Percentiles rank a stretch among this genome's conserved stretches.
phyloP scores from a whole-genome alignment of 2,113 vertebrate genomes.

The Hypomesus transpacificus region DNA sequence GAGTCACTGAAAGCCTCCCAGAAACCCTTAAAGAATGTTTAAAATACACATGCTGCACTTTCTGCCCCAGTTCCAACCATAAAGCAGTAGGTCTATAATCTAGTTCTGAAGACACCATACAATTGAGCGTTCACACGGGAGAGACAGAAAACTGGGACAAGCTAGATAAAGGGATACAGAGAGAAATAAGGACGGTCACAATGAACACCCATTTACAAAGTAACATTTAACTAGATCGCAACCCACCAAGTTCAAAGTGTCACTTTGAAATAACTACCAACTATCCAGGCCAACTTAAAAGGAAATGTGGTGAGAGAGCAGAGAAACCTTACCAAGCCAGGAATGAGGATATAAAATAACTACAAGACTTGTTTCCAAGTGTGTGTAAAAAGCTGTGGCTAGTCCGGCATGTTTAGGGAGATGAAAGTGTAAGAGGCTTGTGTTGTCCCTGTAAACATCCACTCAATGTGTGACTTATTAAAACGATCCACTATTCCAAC shows the following conservation, averaged over 20 bases:
- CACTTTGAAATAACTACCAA: slow-evolving; percentile 9
- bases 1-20: slow-evolving; percentile 22
- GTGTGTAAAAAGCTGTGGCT: slow-evolving; percentile 41
- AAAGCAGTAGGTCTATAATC: slow-evolving; percentile 49
- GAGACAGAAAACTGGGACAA: slow-evolving; percentile 20
- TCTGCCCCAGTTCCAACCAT: slow-evolving; percentile 33
- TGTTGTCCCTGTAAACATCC: slow-evolving; percentile 28
- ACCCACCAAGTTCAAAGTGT: slow-evolving; percentile 23
- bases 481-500: slow-evolving; percentile 20
- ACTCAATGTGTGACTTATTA: slow-evolving; percentile 56
- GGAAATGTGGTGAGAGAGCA: slow-evolving; percentile 30
- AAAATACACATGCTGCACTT: slow-evolving; percentile 43
- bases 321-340: slow-evolving; percentile 50
- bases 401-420: slow-evolving; percentile 33
- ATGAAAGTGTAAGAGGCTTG: slow-evolving; percentile 43
- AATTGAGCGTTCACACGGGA: slow-evolving; percentile 23
- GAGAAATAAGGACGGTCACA: slow-evolving; percentile 19
- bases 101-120: slow-evolving; percentile 25
- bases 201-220: slow-evolving; percentile 27
- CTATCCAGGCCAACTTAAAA: slow-evolving; percentile 33
- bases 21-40: slow-evolving; percentile 28
- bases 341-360: slow-evolving; percentile 48
- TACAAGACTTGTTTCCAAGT: slow-evolving; percentile 33
- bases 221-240: slow-evolving; percentile 23
- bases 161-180: slow-evolving; percentile 3